phyloP scores from a whole-genome alignment of 2,888 invertebrate genomes.

The Dryadula phaetusa region DNA sequence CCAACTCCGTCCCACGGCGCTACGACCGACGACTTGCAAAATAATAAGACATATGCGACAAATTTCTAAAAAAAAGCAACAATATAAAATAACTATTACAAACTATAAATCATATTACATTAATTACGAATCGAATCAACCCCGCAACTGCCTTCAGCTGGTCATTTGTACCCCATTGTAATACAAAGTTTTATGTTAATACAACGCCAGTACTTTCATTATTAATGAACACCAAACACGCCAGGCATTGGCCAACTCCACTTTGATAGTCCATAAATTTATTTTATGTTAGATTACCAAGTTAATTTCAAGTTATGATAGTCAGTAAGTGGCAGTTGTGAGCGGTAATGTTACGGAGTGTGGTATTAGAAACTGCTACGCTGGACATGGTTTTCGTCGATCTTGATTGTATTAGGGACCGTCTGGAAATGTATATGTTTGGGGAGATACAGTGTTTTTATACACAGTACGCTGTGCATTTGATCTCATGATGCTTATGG shows the following conservation, averaged over 20 bases:
- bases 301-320: conserved; percentile 57
- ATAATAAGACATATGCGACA: neutral
- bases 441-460: neutral
- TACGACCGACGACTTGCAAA: no score
- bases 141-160: conserved; percentile 39
- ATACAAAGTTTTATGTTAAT: conserved; percentile 47
- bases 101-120: conserved; percentile 20
- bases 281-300: conserved; percentile 53
- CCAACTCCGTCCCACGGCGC: no score
- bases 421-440: neutral
- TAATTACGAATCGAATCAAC: conserved; percentile 34
- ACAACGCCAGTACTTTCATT: conserved; percentile 44
- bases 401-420: conserved; percentile 33
- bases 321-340: conserved; percentile 46
- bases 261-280: conserved; percentile 51
- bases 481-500: no score
- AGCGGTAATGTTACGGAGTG: conserved; percentile 37
- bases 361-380: conserved; percentile 43
- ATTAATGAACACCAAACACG: conserved; percentile 52
- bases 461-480: no score
- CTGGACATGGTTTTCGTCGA: conserved; percentile 40
- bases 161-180: conserved; percentile 45
- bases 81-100: neutral
- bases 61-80: neutral
- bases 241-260: conserved; percentile 46